Conservation (phyloP, 2,113 vertebrate species). For the Heteronetta atricapilla region DNA sequence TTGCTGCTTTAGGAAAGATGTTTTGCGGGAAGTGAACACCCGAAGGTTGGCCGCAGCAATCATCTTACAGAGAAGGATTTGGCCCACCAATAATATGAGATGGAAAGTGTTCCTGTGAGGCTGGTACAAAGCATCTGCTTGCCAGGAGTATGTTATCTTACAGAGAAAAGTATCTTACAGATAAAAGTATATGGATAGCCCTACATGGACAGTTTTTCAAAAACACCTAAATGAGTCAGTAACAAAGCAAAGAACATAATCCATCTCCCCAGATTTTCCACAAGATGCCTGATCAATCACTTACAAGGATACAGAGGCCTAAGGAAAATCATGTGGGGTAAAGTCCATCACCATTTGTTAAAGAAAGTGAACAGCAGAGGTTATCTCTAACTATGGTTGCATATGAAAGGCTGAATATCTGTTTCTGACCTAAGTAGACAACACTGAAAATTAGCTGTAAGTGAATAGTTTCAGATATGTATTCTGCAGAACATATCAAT, state of each 20-base stretch:
- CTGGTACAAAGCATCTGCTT: neutral
- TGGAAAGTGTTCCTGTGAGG: neutral
- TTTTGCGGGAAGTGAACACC: neutral
- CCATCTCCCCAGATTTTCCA: neutral
- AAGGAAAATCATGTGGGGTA: neutral
- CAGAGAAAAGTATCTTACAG: neutral
- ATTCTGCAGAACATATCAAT: neutral
- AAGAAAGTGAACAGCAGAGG: neutral
- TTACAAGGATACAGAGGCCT: neutral
- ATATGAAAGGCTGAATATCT: neutral
- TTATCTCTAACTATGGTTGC: neutral
- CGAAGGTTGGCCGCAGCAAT: neutral
- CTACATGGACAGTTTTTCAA: neutral
- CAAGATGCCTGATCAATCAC: neutral
- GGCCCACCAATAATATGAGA: neutral
- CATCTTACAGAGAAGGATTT: neutral
- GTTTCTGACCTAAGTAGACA: neutral
- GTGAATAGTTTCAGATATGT: neutral
- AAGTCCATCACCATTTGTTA: neutral
- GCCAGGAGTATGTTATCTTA: neutral
- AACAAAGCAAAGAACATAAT: neutral
- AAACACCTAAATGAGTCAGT: neutral
- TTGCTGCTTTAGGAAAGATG: neutral
- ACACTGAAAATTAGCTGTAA: neutral
- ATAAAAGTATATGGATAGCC: neutral